Evolutionary conservation across 2,113 vertebrate species (phyloP), one percentile per base, ranked within the genome.

Genomic region (Hydrolagus affinis): DNA sequence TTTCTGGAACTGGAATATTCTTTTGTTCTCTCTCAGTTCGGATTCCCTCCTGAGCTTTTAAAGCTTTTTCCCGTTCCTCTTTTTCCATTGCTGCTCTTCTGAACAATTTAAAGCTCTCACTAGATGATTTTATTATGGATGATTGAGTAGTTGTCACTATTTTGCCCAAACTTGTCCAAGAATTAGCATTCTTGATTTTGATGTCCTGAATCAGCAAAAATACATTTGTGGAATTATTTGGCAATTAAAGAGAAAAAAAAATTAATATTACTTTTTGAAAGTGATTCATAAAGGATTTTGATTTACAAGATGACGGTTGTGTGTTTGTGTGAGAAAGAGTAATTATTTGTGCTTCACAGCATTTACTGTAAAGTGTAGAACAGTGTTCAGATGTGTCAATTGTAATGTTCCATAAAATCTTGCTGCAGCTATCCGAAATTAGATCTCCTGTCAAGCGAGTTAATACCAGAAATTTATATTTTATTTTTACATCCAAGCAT

Each of bases 151-250:
- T 60, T 78, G 85, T 89, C 9, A 92, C 91, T 0, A 88, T 88
- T 87, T 92, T 96, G 86, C 93, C 94, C 30, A 98, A 90, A 86
- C 85, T 94, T 23, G 91, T 93, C 97, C 97, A 98, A n/a, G 95
- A 95, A 86, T 93, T 90, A 0, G 88, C 90, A 87, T 94, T 95
- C 91, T 95, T 96, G 85, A 95, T 76, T 85, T 92, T 90, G 86
- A 94, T 90, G 30, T 94, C 95, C 97, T 99, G 86, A 88, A 90
- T 11, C 28, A 32, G 32, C 23, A 68, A 23, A 71, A 28, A 64
- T 75, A 17, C 23, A 56, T 44, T 57, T 68, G 14, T 85, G 17
- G 72, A 93, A 92, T 90, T 66, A 66, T 66, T 23, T 83, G 62
- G 17, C 28, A 11, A 17, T 74, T 19, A 44, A 74, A 44, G 59